phyloP scores from a whole-genome alignment of 1,140 invertebrate species.

The Drosophila repleta region DNA sequence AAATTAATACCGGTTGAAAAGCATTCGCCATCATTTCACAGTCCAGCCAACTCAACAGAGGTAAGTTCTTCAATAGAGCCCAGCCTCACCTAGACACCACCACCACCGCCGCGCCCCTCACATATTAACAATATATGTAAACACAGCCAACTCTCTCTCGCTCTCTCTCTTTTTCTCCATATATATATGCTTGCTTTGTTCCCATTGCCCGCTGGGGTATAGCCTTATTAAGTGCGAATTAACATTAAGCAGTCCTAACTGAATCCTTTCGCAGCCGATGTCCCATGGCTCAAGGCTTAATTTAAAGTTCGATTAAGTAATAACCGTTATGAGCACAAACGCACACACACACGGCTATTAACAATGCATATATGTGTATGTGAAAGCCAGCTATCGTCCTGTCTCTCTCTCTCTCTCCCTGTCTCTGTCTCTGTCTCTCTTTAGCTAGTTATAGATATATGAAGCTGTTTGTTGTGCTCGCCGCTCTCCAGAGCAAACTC shows the following conservation, averaged over 20 bases:
- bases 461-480: constrained; percentile 31
- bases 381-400: not conserved
- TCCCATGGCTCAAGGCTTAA: constrained; percentile 37
- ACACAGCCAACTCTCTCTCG: not conserved
- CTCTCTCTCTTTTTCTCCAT: not conserved
- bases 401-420: not conserved
- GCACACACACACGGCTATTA: constrained; percentile 22
- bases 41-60: constrained; percentile 74
- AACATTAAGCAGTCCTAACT: constrained; percentile 48
- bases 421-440: not conserved
- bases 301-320: constrained; percentile 73
- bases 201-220: constrained; percentile 13
- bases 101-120: not conserved
- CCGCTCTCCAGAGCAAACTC: constrained; percentile 31
- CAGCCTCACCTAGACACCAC: constrained; percentile 8
- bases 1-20: constrained; percentile 78
- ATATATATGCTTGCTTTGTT: constrained; percentile 19
- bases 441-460: constrained; percentile 9
- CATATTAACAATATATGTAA: not conserved
- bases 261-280: constrained; percentile 4
- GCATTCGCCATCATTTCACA: constrained; percentile 76
- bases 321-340: constrained; percentile 50
- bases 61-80: constrained; percentile 59
- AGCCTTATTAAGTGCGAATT: constrained; percentile 58
- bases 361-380: constrained; percentile 27